A percentile compares a stretch with the other conserved stretches of the same genome.
phyloP scores from a whole-genome alignment of 23 tunicate species.

The Trididemnum clinides region DNA sequence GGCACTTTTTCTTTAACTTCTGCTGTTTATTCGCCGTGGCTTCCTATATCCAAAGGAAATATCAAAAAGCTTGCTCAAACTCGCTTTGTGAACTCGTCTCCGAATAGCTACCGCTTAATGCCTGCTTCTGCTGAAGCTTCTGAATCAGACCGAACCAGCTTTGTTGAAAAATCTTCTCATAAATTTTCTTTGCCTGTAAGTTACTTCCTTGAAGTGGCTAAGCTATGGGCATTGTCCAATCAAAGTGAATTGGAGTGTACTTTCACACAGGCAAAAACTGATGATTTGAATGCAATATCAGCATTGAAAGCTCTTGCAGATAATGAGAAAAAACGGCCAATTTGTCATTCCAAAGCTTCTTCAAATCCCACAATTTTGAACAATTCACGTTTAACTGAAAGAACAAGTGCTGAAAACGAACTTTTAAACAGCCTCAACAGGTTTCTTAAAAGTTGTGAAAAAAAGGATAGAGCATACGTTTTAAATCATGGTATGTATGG shows the following conservation, averaged over 20 bases:
- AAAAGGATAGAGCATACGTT: constrained; percentile 34
- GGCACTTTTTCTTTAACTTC: neutral
- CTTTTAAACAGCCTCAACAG: constrained; percentile 53
- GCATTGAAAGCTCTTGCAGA: neutral
- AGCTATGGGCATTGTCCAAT: constrained; percentile 80
- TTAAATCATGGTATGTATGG: constrained; percentile 18
- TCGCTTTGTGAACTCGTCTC: constrained; percentile 86
- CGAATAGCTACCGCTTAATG: constrained; percentile 87
- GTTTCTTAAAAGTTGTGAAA: constrained; percentile 54
- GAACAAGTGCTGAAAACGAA: constrained; percentile 51
- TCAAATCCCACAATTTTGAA: neutral
- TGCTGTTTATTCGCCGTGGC: constrained; percentile 35
- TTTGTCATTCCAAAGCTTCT: constrained; percentile 45
- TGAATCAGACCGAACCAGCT: constrained; percentile 79
- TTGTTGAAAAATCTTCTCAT: constrained; percentile 95
- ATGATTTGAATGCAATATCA: constrained; percentile 7
- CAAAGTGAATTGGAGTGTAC: constrained; percentile 91
- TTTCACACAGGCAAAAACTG: constrained; percentile 75
- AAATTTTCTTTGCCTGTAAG: constrained; percentile 63
- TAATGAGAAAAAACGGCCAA: constrained; percentile 31
- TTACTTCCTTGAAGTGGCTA: constrained; percentile 86
- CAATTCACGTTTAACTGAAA: neutral
- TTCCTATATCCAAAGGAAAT: constrained; percentile 80
- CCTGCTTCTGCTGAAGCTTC: constrained; percentile 89
- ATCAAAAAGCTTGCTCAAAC: constrained; percentile 82